These are phyloP conservation scores for Callimorpha dominula DNA, from an alignment of 2,888 invertebrate genomes.

Conservation along the genomic window DNA sequence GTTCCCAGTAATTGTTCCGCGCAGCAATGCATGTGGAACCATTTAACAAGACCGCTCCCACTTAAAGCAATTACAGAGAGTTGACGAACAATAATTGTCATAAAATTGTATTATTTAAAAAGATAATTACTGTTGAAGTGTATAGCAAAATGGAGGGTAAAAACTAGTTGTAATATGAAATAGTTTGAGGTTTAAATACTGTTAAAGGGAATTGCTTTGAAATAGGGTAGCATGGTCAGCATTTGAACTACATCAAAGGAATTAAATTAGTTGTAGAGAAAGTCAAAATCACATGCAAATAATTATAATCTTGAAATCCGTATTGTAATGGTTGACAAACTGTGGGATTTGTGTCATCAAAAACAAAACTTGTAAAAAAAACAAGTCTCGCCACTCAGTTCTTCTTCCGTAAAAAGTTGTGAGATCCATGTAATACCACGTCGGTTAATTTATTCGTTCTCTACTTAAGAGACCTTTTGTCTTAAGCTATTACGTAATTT, in stretches of 20 bases:
- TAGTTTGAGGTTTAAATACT: not conserved
- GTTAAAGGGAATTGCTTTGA: not conserved
- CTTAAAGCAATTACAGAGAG: slow-evolving; percentile 2
- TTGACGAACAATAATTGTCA: slow-evolving; percentile 6
- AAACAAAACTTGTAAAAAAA: too few relatives aligned
- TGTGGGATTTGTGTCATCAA: too few relatives aligned
- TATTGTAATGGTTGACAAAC: not conserved
- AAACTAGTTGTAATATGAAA: not conserved
- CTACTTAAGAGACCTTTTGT: too few relatives aligned
- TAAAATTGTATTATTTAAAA: slow-evolving; percentile 5
- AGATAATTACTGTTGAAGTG: not conserved
- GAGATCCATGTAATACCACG: too few relatives aligned
- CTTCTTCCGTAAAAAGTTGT: too few relatives aligned
- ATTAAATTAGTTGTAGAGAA: not conserved
- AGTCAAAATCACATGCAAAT: not conserved
- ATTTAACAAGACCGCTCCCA: slow-evolving; percentile 6
- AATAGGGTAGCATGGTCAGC: not conserved
- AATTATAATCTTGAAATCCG: not conserved
- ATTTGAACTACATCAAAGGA: not conserved
- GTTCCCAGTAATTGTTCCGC: not conserved
- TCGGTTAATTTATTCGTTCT: too few relatives aligned
- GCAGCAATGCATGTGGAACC: not conserved
- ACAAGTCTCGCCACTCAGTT: too few relatives aligned
- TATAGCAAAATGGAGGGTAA: not conserved
- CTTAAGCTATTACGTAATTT: too few relatives aligned